Evolutionary conservation across 2,888 invertebrate species (phyloP).

Genomic region (Caenorhabditis auriculariae): DNA sequence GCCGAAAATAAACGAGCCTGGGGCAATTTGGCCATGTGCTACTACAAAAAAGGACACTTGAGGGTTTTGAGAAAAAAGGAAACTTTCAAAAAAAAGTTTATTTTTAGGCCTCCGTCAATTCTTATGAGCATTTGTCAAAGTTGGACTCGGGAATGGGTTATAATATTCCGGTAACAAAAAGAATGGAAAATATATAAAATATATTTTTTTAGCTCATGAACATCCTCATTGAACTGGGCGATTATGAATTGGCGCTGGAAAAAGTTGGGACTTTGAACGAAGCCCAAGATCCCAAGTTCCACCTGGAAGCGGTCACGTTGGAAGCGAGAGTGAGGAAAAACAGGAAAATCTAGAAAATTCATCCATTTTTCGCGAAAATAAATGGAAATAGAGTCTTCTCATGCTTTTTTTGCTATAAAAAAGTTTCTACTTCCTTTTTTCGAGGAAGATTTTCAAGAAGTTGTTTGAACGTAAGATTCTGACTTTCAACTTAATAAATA

Average conservation of each 20-base stretch:
- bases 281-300: too few species aligned
- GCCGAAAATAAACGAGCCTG: slow-evolving; percentile 18
- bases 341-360: neutral
- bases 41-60: slow-evolving; percentile 28
- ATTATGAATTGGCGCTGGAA: slow-evolving; percentile 29
- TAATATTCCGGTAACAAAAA: slow-evolving; percentile 22
- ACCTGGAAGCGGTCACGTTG: slow-evolving; percentile 6
- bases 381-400: too few species aligned
- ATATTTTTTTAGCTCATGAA: slow-evolving; percentile 10
- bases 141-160: slow-evolving; percentile 20
- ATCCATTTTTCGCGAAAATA: neutral
- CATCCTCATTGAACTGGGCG: slow-evolving; percentile 26
- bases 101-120: slow-evolving; percentile 30
- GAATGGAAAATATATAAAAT: too few species aligned
- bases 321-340: slow-evolving; percentile 3
- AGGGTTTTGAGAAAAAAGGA: neutral
- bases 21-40: slow-evolving; percentile 28
- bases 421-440: too few species aligned
- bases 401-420: too few species aligned
- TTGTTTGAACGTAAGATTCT: too few species aligned
- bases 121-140: slow-evolving; percentile 25
- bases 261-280: too few species aligned
- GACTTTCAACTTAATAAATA: too few species aligned
- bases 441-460: too few species aligned
- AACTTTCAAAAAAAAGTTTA: neutral